A percentile compares a stretch with the other conserved stretches of the same genome.
Conservation (phyloP, 2,797 vertebrate species). For the Setipinna tenuifilis region DNA sequence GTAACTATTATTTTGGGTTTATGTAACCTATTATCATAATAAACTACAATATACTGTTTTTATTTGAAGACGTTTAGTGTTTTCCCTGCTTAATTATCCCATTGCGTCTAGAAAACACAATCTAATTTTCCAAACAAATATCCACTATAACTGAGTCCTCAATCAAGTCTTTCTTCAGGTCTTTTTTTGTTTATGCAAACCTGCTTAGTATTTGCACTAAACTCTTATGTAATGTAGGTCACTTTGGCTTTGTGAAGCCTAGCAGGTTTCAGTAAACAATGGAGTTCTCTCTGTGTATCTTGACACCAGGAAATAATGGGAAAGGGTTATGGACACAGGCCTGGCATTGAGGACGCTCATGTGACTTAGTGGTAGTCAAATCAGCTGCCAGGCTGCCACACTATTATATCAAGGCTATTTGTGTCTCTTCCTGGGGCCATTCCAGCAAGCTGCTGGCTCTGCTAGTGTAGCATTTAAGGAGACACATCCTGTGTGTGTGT, state of each 20-base stretch:
- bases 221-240: not conserved
- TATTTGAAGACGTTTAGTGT: too few relatives aligned
- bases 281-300: not conserved
- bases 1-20: not conserved
- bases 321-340: not conserved
- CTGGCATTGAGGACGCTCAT: not conserved
- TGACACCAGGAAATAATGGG: slow-evolving; percentile 9
- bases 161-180: not conserved
- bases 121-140: not conserved
- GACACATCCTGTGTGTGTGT: not conserved
- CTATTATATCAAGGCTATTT: slow-evolving; percentile 9
- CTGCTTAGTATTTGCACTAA: not conserved
- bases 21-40: not conserved
- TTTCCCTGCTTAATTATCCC: not conserved
- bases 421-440: not conserved
- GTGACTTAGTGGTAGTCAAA: slow-evolving; percentile 15
- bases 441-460: not conserved
- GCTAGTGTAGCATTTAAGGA: not conserved
- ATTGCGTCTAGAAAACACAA: not conserved
- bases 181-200: not conserved
- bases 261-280: not conserved
- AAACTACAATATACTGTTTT: too few relatives aligned
- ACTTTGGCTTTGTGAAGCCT: not conserved
- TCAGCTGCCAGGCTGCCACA: slow-evolving; percentile 4
- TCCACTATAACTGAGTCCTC: not conserved